Conservation (phyloP, 2,888 invertebrate genomes). For the Parthenolecanium corni region DNA sequence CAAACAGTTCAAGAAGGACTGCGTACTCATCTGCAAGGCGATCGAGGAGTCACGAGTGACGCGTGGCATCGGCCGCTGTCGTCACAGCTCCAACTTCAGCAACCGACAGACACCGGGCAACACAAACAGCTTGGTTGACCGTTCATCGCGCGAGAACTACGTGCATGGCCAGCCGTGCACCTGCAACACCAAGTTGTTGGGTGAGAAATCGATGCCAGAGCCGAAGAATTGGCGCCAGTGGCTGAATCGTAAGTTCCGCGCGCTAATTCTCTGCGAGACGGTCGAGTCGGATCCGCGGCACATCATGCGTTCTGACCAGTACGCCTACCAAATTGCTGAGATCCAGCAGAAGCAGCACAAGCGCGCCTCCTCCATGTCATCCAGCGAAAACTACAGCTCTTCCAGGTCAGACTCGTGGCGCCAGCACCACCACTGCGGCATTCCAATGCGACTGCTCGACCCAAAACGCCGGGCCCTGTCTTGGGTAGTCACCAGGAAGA, state of each 20-base stretch:
- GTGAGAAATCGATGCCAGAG: constrained; percentile 37
- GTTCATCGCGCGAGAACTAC: constrained; percentile 59
- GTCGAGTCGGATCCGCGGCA: constrained; percentile 38
- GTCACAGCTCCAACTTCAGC: constrained; percentile 77
- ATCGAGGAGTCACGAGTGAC: constrained; percentile 89
- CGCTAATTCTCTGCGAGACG: constrained; percentile 43
- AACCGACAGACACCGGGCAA: constrained; percentile 77
- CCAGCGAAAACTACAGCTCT: constrained; percentile 81
- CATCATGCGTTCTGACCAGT: constrained; percentile 47
- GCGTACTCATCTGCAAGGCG: constrained; percentile 87
- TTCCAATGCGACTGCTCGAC: constrained; percentile 59
- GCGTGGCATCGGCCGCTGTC: constrained; percentile 70
- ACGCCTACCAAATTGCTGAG: constrained; percentile 63
- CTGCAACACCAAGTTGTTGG: constrained; percentile 47
- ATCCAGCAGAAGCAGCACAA: constrained; percentile 63
- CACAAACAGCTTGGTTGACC: constrained; percentile 69
- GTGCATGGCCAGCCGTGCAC: constrained; percentile 47
- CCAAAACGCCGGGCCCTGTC: constrained; percentile 71
- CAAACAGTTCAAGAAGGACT: constrained; percentile 95
- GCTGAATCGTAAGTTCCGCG: constrained; percentile 40
- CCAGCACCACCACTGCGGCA: constrained; percentile 61
- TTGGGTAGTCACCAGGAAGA: constrained; percentile 82
- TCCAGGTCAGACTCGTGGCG: constrained; percentile 79
- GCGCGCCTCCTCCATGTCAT: constrained; percentile 70
- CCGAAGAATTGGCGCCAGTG: constrained; percentile 38